A percentile compares a stretch with the other conserved stretches of the same genome.
phyloP scores from a whole-genome alignment of 2,797 vertebrate genomes.

The Cebuella pygmaea region DNA sequence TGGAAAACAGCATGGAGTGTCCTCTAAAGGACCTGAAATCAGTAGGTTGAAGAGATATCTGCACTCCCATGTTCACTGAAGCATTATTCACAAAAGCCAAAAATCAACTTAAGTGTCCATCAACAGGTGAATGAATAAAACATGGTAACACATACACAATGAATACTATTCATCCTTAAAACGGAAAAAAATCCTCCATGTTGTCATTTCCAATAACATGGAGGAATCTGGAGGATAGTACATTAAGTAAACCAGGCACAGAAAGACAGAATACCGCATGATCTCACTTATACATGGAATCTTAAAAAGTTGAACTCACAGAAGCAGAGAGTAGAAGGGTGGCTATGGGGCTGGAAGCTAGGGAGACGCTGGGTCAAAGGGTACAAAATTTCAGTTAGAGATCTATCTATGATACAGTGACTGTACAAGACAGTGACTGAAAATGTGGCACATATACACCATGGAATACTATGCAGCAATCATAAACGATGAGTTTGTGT shows the following conservation, averaged over 20 bases:
- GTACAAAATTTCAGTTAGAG: background rate
- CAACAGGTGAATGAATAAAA: background rate
- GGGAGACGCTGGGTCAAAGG: background rate
- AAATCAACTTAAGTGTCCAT: background rate
- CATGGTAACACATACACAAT: background rate
- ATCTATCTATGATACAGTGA: background rate
- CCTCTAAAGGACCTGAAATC: background rate
- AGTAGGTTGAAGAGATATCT: background rate
- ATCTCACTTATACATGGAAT: background rate
- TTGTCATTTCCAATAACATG: background rate
- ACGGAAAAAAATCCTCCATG: background rate
- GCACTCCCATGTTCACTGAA: background rate
- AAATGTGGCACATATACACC: no score
- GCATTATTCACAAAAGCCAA: background rate
- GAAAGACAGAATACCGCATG: background rate
- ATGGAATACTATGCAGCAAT: no score
- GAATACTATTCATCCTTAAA: background rate
- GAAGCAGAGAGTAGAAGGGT: background rate
- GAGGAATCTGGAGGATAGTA: background rate
- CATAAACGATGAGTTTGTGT: no score
- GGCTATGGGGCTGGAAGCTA: no score
- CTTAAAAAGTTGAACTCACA: background rate
- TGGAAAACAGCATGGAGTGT: background rate
- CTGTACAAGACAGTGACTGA: background rate
- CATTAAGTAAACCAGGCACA: background rate